Evolutionary conservation across 2,888 invertebrate species (phyloP).

Genomic region (Andrena minutula): DNA sequence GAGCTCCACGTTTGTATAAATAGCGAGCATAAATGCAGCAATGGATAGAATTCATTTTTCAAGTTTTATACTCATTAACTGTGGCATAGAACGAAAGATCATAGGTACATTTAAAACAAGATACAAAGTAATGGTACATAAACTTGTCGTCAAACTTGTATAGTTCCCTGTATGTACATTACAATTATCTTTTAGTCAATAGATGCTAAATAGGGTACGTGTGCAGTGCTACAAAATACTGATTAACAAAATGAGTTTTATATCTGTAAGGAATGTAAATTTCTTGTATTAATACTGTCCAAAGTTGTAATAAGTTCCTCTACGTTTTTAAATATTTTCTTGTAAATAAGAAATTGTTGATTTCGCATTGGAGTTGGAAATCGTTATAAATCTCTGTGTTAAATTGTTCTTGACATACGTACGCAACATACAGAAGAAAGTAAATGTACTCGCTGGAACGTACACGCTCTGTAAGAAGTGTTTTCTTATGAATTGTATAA

Average conservation of each 20-base stretch:
- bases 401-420: constrained; percentile 28
- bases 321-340: constrained; percentile 27
- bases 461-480: constrained; percentile 37
- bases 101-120: constrained; percentile 44
- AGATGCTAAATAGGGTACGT: constrained; percentile 25
- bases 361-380: constrained; percentile 35
- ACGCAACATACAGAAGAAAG: not conserved
- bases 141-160: constrained; percentile 41
- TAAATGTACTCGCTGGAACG: constrained; percentile 17
- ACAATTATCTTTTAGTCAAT: constrained; percentile 41
- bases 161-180: constrained; percentile 39
- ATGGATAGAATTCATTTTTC: constrained; percentile 36
- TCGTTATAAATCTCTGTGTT: constrained; percentile 37
- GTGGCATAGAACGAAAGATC: constrained; percentile 56
- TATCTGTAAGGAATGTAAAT: constrained; percentile 34
- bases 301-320: constrained; percentile 51
- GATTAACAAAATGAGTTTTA: constrained; percentile 28
- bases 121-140: constrained; percentile 22
- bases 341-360: constrained; percentile 50
- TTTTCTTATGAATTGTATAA: constrained; percentile 44
- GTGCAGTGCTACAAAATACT: constrained; percentile 33
- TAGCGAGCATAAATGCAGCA: constrained; percentile 36
- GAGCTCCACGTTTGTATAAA: constrained; percentile 39
- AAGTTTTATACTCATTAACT: constrained; percentile 65
- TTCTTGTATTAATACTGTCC: constrained; percentile 41